A percentile compares a stretch with the other conserved stretches of the same genome.
Conservation (phyloP, 2,797 vertebrate species). For the Sebastes dallii region DNA sequence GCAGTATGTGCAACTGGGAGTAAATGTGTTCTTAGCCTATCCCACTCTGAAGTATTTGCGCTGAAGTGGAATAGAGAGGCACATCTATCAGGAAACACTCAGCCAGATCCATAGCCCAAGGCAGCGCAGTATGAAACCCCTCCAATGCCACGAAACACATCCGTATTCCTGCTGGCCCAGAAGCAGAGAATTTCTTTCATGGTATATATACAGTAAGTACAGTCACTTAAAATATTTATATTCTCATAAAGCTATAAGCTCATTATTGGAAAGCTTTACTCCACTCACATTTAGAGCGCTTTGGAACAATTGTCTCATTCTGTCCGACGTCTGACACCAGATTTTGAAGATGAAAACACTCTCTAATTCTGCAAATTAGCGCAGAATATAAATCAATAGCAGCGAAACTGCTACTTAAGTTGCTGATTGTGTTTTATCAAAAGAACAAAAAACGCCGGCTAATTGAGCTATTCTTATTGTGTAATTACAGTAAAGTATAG, state of each 20-base stretch:
- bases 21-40: slow-evolving; percentile 68
- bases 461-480: slow-evolving; percentile 22
- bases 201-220: not conserved
- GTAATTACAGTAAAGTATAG: slow-evolving; percentile 6
- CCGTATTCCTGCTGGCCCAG: slow-evolving; percentile 19
- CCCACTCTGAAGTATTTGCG: slow-evolving; percentile 64
- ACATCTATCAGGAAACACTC: slow-evolving; percentile 74
- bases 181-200: slow-evolving; percentile 17
- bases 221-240: not conserved
- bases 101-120: slow-evolving; percentile 64
- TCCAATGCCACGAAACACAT: slow-evolving; percentile 39
- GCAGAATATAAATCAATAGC: not conserved
- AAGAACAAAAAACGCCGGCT: not conserved
- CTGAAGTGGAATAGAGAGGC: slow-evolving; percentile 60
- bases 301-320: not conserved
- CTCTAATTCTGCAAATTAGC: not conserved
- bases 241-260: not conserved
- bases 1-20: slow-evolving; percentile 69
- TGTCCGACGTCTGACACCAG: not conserved
- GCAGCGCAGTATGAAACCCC: slow-evolving; percentile 46
- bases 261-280: not conserved
- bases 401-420: not conserved
- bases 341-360: not conserved
- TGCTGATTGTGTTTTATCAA: slow-evolving; percentile 7
- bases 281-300: not conserved